Evolutionary conservation across 2,797 vertebrate genomes (phyloP).

Genomic region (Ficedula albicollis): DNA sequence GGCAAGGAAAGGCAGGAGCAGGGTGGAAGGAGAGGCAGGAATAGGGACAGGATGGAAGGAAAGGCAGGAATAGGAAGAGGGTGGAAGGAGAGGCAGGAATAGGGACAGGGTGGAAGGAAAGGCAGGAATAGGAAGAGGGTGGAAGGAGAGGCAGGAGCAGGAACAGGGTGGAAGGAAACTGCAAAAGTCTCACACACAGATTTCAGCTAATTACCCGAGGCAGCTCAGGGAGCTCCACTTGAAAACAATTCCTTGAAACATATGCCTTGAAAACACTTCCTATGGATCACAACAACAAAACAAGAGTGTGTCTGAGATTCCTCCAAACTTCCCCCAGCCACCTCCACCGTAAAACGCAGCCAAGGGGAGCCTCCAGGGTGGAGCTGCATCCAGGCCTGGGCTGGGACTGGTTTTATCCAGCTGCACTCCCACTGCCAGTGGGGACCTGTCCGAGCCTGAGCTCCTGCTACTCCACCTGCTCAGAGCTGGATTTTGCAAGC

Average conservation of each 20-base stretch:
- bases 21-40: background rate
- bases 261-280: background rate
- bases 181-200: background rate
- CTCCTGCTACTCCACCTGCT: background rate
- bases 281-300: background rate
- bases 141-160: background rate
- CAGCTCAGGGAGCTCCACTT: background rate
- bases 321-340: background rate
- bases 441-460: background rate
- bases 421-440: background rate
- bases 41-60: background rate
- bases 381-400: background rate
- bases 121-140: accelerated
- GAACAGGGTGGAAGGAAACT: background rate
- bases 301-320: background rate
- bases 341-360: background rate
- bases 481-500: background rate
- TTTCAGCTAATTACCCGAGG: background rate
- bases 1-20: background rate
- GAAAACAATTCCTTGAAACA: background rate
- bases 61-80: background rate
- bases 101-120: background rate
- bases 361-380: background rate
- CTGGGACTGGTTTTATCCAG: background rate
- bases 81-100: background rate